phyloP scores from a whole-genome alignment of 2,113 vertebrate genomes.

The Triplophysa siluroides region DNA sequence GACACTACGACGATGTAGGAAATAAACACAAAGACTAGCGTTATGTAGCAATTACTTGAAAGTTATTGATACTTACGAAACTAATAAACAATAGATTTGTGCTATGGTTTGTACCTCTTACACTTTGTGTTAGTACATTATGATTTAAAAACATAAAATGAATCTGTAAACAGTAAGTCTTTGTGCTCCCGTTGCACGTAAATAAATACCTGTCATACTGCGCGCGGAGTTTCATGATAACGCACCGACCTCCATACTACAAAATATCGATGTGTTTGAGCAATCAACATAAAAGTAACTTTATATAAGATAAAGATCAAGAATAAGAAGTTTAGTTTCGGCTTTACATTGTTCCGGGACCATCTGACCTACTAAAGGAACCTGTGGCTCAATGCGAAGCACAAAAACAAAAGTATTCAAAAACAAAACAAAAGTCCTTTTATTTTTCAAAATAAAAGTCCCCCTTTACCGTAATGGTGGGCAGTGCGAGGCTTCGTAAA shows the following conservation, averaged over 20 bases:
- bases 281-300: slow-evolving; percentile 50
- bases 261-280: background rate
- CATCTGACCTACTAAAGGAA: slow-evolving; percentile 40
- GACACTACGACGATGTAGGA: no score
- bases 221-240: slow-evolving; percentile 76
- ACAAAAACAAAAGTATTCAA: background rate
- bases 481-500: no score
- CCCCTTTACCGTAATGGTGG: background rate
- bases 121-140: background rate
- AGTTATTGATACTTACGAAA: no score
- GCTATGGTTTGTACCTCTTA: background rate
- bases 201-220: slow-evolving; percentile 77
- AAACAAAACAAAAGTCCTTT: background rate
- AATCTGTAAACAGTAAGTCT: background rate
- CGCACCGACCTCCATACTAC: slow-evolving; percentile 62
- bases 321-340: slow-evolving; percentile 49
- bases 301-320: slow-evolving; percentile 24
- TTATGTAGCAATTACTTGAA: no score
- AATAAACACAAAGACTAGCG: no score
- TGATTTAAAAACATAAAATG: background rate
- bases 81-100: no score
- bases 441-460: slow-evolving; percentile 43
- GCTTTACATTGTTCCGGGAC: slow-evolving; percentile 51
- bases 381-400: slow-evolving; percentile 53
- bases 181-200: background rate